Evolutionary conservation across 2,113 vertebrate species (phyloP), one percentile per base, ranked within the genome.

Genomic region (Labeo rohita): DNA sequence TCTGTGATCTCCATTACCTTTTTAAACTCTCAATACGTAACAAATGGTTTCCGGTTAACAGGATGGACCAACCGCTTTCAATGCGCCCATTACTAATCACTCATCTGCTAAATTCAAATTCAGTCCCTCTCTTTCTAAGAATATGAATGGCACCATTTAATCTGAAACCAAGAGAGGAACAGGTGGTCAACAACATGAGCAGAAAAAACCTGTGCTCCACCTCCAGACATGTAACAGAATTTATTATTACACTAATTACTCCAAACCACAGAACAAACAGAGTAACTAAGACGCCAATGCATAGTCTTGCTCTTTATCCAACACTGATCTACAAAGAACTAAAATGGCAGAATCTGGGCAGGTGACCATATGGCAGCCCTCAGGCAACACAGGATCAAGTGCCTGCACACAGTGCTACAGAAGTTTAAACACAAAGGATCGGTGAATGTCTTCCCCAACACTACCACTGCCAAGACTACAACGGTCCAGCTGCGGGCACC

Each of bases 101-200:
- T 80, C 21, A 80, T 15, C 45, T 4, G 28, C 39, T 15, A 65
- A 73, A 43, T 18, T 81, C 28, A 68, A 49, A 81, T 49, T 21
- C 2, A 34, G n/a, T 23, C 7, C 28, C 28, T 28, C 39, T 15
- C 18, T 12, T 12, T 16, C 4, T 11, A 10, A 18, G 15, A 15
- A 61, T 61, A 75, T 56, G 23, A 85, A 66, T 13, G 4, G 16
- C 50, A 43, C 70, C 43, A 66, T 76, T 68, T 61, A 74, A 85
- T 72, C 63, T 85, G 59, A 88, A 82, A 75, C 70, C 73, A 3
- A 6, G n/a, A 18, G 49, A 76, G 82, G n/a, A 84, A 87, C 85
- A 87, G 85, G 80, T 83, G 85, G 72, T 66, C 28, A 23, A 66
- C 80, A 50, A 34, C 13, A 56, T 15, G 47, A 34, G 34, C 47